A percentile compares a stretch with the other conserved stretches of the same genome.
phyloP scores from a whole-genome alignment of 2,888 invertebrate species.

The Morpho deidamia region DNA sequence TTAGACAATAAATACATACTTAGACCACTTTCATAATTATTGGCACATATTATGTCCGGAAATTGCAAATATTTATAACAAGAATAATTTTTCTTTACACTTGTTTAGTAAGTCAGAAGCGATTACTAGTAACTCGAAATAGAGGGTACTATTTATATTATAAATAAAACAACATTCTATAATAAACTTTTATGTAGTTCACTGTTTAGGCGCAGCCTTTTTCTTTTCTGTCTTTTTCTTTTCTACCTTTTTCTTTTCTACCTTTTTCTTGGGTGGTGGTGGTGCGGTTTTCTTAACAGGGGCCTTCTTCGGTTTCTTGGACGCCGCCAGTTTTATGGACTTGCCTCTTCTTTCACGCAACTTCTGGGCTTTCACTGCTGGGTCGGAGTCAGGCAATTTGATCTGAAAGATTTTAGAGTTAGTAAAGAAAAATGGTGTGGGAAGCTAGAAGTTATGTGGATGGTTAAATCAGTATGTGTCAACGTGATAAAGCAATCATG shows the following conservation, averaged over 20 bases:
- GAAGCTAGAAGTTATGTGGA: too few relatives aligned
- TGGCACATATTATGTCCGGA: too few relatives aligned
- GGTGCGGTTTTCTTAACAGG: constrained; percentile 65
- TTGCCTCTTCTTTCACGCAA: constrained; percentile 70
- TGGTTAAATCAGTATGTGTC: constrained; percentile 52
- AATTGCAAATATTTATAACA: too few relatives aligned
- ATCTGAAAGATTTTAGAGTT: constrained; percentile 48
- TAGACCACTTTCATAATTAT: too few relatives aligned
- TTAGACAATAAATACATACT: too few relatives aligned
- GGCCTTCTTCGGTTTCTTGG: constrained; percentile 75
- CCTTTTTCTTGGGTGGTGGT: constrained; percentile 55
- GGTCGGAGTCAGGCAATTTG: constrained; percentile 59
- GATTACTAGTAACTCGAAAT: too few relatives aligned
- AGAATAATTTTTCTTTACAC: too few relatives aligned
- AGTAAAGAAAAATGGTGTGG: background rate
- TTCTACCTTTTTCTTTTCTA: constrained; percentile 32
- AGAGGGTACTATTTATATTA: background rate
- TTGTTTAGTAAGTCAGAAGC: too few relatives aligned
- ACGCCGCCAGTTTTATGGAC: constrained; percentile 68
- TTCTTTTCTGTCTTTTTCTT: constrained; percentile 36
- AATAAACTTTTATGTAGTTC: constrained; percentile 33
- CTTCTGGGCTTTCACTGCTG: constrained; percentile 69
- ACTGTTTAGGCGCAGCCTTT: constrained; percentile 42
- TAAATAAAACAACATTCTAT: constrained; percentile 17
- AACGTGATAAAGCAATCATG: constrained; percentile 72